Evolutionary conservation across 2,797 vertebrate species (phyloP), one percentile per base, ranked within the genome.

Genomic region (Astyanax mexicanus): DNA sequence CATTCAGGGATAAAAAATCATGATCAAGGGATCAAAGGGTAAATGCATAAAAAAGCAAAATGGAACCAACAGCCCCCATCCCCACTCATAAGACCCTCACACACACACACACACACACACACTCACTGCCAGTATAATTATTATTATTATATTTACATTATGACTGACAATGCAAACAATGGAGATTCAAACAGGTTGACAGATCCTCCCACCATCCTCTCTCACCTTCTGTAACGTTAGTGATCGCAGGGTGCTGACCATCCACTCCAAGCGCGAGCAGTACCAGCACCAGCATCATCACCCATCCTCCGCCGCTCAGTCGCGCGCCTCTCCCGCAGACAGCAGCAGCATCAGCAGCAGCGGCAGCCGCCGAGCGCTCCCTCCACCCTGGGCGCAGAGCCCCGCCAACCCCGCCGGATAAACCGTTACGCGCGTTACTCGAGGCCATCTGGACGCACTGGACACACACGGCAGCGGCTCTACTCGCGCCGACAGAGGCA

Each of bases 381-480:
- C 69, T 85, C 89, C 90, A 80, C 84, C 72, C 81, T 11, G 72
- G 57, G 15, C 32, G 62, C 79, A 65, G 60, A 71, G 73, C 44
- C 67, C 65, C n/a, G n/a, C n/a, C 77, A 74, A 15, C 67, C 37
- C 42, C 38, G 49, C 75, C 79, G 84, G 76, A 78, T 74, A 74
- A 40, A 86, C 79, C 84, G 79, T 87, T 78, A 83, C 81, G 89
- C 87, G 84, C 89, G 79, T 88, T 84, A 89, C 88, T 88, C 76
- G 89, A 89, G 90, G 91, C 92, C 93, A 93, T 94, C 80, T 83
- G 91, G 87, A 90, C 87, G 88, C 84, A 84, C 86, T 90, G 85
- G 75, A 82, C 72, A 75, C 78, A 74, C 60, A 79, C 45, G 74
- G 76, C 78, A 84, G 85, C 86, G 68, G 74, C 72, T 79, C 81